These are phyloP conservation scores for Malurus melanocephalus DNA, from an alignment of 2,113 vertebrate species.

Conservation along the genomic window DNA sequence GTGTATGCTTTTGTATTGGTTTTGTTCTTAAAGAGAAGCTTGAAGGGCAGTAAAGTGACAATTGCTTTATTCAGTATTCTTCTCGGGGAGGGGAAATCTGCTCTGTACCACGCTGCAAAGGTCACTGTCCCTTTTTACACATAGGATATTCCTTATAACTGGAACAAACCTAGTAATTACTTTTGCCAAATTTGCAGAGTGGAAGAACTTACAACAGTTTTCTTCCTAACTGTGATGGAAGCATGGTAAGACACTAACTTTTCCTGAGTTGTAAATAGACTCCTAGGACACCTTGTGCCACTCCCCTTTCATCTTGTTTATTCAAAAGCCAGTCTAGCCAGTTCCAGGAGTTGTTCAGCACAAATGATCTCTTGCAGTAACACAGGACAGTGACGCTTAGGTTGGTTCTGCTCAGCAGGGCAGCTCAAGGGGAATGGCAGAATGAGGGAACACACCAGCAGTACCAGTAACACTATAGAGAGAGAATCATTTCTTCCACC, in stretches of 20 bases:
- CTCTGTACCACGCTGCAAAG: not conserved
- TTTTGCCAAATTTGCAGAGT: not conserved
- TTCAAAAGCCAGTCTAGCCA: constrained; percentile 27
- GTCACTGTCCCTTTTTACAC: not conserved
- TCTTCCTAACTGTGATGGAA: not conserved
- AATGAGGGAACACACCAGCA: not conserved
- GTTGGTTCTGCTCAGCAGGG: not conserved
- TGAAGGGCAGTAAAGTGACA: not conserved
- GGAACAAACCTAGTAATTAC: not conserved
- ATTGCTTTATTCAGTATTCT: not conserved
- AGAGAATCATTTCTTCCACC: not conserved
- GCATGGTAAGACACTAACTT: not conserved
- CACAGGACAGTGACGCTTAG: rapidly evolving
- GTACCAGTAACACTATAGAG: not conserved
- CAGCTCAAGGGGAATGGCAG: not conserved
- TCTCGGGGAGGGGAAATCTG: not conserved
- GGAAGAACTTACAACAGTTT: not conserved
- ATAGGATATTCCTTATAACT: not conserved
- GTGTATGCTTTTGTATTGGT: not conserved
- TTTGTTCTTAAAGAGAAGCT: not conserved
- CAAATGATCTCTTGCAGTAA: not conserved
- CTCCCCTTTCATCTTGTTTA: constrained; percentile 14
- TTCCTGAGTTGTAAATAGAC: not conserved
- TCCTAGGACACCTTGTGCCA: not conserved
- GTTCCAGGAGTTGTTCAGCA: not conserved